phyloP scores from a whole-genome alignment of 2,888 invertebrate genomes.

The Tenthredo notha region DNA sequence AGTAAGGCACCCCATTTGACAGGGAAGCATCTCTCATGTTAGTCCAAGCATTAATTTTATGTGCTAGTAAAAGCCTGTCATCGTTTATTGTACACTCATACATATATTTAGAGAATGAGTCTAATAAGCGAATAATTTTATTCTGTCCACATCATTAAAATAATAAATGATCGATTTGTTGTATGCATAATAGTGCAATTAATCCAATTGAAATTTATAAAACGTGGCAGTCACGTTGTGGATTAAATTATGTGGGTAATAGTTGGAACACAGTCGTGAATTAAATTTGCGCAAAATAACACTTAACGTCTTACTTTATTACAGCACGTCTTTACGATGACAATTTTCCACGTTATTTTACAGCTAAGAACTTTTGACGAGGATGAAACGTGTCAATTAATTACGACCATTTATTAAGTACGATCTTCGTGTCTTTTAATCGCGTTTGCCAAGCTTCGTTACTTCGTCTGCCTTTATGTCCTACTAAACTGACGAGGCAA shows the following conservation, averaged over 20 bases:
- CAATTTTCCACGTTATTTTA: constrained; percentile 38
- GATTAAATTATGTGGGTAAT: constrained; percentile 38
- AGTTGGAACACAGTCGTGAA: constrained; percentile 37
- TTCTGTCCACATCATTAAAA: not conserved
- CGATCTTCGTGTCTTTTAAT: constrained; percentile 34
- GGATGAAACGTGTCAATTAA: constrained; percentile 42
- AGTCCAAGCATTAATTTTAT: not conserved
- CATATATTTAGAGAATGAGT: not conserved
- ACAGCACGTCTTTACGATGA: constrained; percentile 40
- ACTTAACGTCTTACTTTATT: constrained; percentile 37
- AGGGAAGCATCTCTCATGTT: not conserved
- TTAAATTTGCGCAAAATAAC: constrained; percentile 28
- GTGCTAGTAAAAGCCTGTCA: not conserved
- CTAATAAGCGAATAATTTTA: not conserved
- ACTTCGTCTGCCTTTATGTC: not conserved
- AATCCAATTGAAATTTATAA: constrained; percentile 23
- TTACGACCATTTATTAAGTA: constrained; percentile 37
- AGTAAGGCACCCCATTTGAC: not conserved
- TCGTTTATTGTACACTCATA: not conserved
- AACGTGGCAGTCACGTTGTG: constrained; percentile 2
- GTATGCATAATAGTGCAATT: not conserved
- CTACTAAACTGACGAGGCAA: not conserved
- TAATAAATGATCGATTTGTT: constrained; percentile 7
- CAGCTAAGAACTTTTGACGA: constrained; percentile 33
- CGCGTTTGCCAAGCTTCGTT: constrained; percentile 13